phyloP scores from a whole-genome alignment of 2,888 invertebrate genomes.

The Rugalucina vietnamica region DNA sequence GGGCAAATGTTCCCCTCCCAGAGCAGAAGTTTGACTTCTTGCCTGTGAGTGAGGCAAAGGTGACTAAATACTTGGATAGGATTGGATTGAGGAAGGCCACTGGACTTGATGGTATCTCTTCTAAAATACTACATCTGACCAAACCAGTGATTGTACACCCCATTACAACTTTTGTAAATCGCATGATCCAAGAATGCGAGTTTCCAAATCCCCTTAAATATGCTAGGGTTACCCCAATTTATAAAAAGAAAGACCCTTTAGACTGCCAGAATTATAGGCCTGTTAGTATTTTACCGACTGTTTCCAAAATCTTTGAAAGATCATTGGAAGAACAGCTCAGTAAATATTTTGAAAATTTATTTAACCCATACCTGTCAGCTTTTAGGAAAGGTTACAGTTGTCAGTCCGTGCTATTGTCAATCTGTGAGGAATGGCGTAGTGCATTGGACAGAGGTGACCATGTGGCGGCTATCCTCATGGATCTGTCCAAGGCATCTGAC shows the following conservation, averaged over 20 bases:
- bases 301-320: neutral
- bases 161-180: neutral
- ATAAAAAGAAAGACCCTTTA: neutral
- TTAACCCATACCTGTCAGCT: too few relatives aligned
- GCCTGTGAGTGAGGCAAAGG: neutral
- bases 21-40: neutral
- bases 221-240: neutral
- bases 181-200: neutral
- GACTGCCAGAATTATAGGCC: neutral
- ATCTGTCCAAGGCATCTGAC: neutral
- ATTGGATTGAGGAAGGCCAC: neutral
- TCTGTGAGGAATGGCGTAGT: neutral
- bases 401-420: neutral
- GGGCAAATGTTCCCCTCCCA: neutral
- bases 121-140: neutral
- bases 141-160: neutral
- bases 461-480: too few relatives aligned
- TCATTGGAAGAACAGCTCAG: neutral
- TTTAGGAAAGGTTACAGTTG: neutral
- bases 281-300: neutral
- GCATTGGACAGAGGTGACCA: too few relatives aligned
- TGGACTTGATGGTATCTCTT: neutral
- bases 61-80: neutral
- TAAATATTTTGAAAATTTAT: too few relatives aligned
- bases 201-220: neutral